phyloP scores from a whole-genome alignment of 2,113 vertebrate species.

The Corythaeola cristata region DNA sequence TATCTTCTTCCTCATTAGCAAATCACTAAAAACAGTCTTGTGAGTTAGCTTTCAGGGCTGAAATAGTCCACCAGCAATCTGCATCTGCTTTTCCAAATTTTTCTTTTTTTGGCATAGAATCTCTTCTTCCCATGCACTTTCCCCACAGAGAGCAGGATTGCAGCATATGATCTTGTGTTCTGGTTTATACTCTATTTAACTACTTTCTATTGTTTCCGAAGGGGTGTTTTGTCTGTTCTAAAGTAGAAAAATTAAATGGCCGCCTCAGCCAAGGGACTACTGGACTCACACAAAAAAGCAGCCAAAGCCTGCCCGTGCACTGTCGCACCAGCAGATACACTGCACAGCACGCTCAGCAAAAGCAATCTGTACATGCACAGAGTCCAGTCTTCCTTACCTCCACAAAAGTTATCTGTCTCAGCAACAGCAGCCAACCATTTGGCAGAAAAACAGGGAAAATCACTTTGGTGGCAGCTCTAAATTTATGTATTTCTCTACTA shows the following conservation, averaged over 20 bases:
- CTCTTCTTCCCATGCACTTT: neutral
- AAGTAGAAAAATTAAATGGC: neutral
- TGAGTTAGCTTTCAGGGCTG: neutral
- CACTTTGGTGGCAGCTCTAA: neutral
- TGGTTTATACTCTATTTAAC: neutral
- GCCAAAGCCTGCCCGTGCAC: neutral
- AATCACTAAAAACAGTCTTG: neutral
- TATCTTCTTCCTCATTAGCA: neutral
- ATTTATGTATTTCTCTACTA: neutral
- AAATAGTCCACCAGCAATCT: neutral
- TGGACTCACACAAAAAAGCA: neutral
- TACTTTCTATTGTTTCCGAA: neutral
- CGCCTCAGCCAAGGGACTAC: neutral
- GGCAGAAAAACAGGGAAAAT: neutral
- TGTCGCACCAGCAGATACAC: accelerated
- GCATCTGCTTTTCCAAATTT: neutral
- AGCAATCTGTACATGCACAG: accelerated
- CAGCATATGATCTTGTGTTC: neutral
- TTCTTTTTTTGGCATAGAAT: neutral
- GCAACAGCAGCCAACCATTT: neutral
- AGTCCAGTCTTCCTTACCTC: neutral
- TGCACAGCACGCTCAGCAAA: neutral
- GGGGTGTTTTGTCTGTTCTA: neutral
- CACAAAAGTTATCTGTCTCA: neutral
- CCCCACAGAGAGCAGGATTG: neutral